A percentile compares a stretch with the other conserved stretches of the same genome.
Conservation (phyloP, 2,888 invertebrate genomes). For the Yponomeuta plumbellus region DNA sequence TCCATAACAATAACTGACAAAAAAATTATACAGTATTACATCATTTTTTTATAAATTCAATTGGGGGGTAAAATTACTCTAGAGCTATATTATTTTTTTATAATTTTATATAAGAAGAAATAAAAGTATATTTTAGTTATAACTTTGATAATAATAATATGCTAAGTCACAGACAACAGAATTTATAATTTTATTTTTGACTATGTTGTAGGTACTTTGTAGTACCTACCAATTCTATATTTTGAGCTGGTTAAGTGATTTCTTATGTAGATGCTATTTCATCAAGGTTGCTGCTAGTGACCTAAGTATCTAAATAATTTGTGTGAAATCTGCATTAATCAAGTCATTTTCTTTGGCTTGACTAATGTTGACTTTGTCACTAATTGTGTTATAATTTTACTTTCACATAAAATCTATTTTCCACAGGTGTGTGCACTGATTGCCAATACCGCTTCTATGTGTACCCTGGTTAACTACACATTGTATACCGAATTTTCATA, state of each 20-base stretch:
- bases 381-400: too few relatives aligned
- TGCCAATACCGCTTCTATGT: too few relatives aligned
- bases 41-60: conserved; percentile 57
- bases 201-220: neutral
- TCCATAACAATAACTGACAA: conserved; percentile 59
- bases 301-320: too few relatives aligned
- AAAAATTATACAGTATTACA: conserved; percentile 72
- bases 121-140: conserved; percentile 13
- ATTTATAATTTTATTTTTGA: conserved; percentile 10
- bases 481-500: too few relatives aligned
- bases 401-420: too few relatives aligned
- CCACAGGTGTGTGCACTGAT: too few relatives aligned
- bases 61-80: conserved; percentile 49
- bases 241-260: neutral
- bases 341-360: too few relatives aligned
- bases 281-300: too few relatives aligned
- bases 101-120: conserved; percentile 34
- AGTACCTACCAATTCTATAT: neutral
- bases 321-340: too few relatives aligned
- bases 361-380: too few relatives aligned
- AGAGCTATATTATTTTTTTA: conserved; percentile 68
- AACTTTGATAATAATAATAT: conserved; percentile 1
- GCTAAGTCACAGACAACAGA: conserved; percentile 13
- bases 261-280: neutral
- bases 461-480: too few relatives aligned